Evolutionary conservation across 2,797 vertebrate genomes (phyloP).

Genomic region (Heteromormyrus szaboi): DNA sequence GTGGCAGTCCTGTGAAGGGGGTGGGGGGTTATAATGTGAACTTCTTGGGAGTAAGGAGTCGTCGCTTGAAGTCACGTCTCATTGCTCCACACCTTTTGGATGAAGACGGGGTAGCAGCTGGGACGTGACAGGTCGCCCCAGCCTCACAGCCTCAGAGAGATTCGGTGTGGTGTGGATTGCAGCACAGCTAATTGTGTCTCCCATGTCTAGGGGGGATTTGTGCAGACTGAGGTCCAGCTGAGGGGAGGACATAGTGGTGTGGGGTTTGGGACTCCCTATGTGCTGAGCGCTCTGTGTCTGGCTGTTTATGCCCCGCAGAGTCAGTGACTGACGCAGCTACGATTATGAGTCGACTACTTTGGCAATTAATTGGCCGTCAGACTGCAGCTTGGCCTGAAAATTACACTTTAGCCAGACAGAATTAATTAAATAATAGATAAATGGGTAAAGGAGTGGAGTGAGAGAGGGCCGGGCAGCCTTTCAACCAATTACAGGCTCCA

Average conservation of each 20-base stretch:
- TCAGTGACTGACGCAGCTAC: constrained; percentile 15
- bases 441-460: constrained; percentile 26
- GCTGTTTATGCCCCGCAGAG: background rate
- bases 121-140: background rate
- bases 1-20: background rate
- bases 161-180: background rate
- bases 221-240: background rate
- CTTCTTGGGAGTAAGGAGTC: background rate
- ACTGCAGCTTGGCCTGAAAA: constrained; percentile 21
- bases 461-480: constrained; percentile 33
- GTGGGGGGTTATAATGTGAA: background rate
- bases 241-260: background rate
- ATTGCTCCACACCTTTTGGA: background rate
- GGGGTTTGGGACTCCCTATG: background rate
- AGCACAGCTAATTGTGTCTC: background rate
- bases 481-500: constrained; percentile 32
- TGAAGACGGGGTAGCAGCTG: background rate
- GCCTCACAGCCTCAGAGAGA: background rate
- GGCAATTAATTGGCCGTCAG: constrained; percentile 29
- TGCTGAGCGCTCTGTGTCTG: background rate
- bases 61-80: background rate
- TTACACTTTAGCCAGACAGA: constrained; percentile 19
- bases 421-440: constrained; percentile 26
- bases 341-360: constrained; percentile 23
- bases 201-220: background rate